A percentile compares a stretch with the other conserved stretches of the same genome.
Evolutionary conservation across 2,113 vertebrate genomes (phyloP).

Genomic region (Ictalurus furcatus): DNA sequence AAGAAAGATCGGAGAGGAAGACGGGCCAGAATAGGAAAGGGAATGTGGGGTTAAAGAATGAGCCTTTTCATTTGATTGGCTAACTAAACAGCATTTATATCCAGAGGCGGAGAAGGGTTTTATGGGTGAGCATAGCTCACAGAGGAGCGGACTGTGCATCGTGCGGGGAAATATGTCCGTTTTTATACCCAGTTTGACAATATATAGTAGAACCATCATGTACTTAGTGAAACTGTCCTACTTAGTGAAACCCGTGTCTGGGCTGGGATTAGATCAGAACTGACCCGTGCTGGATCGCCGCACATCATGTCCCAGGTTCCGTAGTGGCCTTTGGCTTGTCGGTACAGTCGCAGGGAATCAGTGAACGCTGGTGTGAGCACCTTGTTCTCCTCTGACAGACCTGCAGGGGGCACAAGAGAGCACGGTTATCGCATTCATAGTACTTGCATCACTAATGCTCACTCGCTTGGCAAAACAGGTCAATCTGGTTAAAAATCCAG

Average conservation of each 20-base stretch:
- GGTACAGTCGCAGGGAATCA: slow-evolving; percentile 82
- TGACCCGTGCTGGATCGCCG: slow-evolving; percentile 86
- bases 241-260: background rate
- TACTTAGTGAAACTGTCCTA: background rate
- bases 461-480: background rate
- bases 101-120: background rate
- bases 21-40: background rate
- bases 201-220: background rate
- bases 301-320: slow-evolving; percentile 98
- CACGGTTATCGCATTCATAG: background rate
- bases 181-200: background rate
- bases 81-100: background rate
- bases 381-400: slow-evolving; percentile 83
- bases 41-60: slow-evolving; percentile 4
- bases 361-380: slow-evolving; percentile 91
- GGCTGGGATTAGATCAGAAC: slow-evolving; percentile 5
- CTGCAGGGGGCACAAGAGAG: slow-evolving; percentile 65
- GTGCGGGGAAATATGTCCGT: too few relatives aligned
- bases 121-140: background rate
- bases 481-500: background rate
- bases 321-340: slow-evolving; percentile 85
- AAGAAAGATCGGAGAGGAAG: background rate
- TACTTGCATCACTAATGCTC: background rate
- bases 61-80: background rate
- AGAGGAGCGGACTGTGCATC: background rate